Conservation (phyloP, 2,888 invertebrate species). For the Choreutis nemorana region DNA sequence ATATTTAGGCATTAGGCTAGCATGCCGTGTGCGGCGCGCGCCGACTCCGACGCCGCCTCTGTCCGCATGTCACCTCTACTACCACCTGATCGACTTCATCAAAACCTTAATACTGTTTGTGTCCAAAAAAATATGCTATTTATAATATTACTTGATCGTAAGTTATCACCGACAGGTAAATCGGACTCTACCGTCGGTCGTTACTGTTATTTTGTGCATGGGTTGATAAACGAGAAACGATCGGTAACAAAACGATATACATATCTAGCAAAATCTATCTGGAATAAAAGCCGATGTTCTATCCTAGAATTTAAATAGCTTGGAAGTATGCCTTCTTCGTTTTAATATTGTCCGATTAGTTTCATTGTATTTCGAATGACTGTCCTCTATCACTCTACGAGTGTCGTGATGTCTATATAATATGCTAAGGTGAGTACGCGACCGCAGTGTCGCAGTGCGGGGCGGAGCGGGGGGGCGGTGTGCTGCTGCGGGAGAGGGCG, state of each 20-base stretch:
- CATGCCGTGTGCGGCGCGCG: constrained; percentile 38
- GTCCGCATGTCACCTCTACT: constrained; percentile 8
- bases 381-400: constrained; percentile 59
- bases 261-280: constrained; percentile 65
- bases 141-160: constrained; percentile 25
- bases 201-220: constrained; percentile 61
- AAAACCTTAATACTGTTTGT: constrained; percentile 59
- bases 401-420: constrained; percentile 59
- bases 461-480: constrained; percentile 16
- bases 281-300: constrained; percentile 63
- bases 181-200: constrained; percentile 53
- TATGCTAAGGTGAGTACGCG: constrained; percentile 45
- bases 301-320: constrained; percentile 59
- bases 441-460: constrained; percentile 18
- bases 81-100: constrained; percentile 51
- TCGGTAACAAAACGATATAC: constrained; percentile 49
- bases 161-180: constrained; percentile 43
- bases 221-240: constrained; percentile 51
- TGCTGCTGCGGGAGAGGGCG: constrained; percentile 13
- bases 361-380: constrained; percentile 52
- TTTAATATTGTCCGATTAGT: constrained; percentile 62
- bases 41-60: constrained; percentile 10
- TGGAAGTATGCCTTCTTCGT: constrained; percentile 62
- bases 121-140: constrained; percentile 51
- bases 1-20: constrained; percentile 61